A percentile compares a stretch with the other conserved stretches of the same genome.
Conservation (phyloP, 30 jellyfish, hydroid and myxozoan species). For the Sanderia malayensis region DNA sequence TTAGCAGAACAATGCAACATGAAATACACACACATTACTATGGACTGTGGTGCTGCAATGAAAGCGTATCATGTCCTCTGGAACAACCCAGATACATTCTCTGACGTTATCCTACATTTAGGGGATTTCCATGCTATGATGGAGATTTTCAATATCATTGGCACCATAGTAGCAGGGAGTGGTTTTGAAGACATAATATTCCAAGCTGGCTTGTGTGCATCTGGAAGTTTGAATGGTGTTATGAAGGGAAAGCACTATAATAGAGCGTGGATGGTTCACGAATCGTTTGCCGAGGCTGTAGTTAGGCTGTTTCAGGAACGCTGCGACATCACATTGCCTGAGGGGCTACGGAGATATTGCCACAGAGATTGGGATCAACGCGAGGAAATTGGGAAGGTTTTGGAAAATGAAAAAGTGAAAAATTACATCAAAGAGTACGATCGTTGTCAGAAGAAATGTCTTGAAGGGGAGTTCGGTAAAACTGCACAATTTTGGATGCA, state of each 20-base stretch:
- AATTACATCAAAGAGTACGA: conserved; percentile 8
- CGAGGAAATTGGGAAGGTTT: too few relatives aligned
- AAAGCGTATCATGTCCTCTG: conserved; percentile 31
- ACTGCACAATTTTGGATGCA: conserved; percentile 10
- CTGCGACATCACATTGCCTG: conserved; percentile 7
- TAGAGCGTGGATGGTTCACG: conserved; percentile 41
- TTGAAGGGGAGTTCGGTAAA: conserved; percentile 20
- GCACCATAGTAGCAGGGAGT: conserved; percentile 7
- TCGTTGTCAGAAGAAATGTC: conserved; percentile 3
- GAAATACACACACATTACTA: conserved; percentile 22
- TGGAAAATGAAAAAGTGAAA: not conserved
- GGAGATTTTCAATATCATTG: conserved; percentile 13
- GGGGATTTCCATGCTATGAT: conserved; percentile 26
- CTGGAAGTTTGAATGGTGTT: conserved; percentile 29
- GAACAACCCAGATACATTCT: conserved; percentile 20
- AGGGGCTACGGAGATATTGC: too few relatives aligned
- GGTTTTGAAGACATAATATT: conserved; percentile 24
- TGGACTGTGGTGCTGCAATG: conserved; percentile 43
- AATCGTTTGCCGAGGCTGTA: conserved; percentile 18
- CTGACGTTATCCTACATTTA: not conserved
- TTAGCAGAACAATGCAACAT: conserved; percentile 28
- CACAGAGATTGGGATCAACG: too few relatives aligned
- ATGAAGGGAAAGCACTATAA: conserved; percentile 32
- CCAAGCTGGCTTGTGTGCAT: conserved; percentile 17
- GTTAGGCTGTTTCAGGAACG: conserved; percentile 39